These are phyloP conservation scores for Poecilia gillii DNA, from an alignment of 2,797 vertebrate genomes.

Conservation along the genomic window DNA sequence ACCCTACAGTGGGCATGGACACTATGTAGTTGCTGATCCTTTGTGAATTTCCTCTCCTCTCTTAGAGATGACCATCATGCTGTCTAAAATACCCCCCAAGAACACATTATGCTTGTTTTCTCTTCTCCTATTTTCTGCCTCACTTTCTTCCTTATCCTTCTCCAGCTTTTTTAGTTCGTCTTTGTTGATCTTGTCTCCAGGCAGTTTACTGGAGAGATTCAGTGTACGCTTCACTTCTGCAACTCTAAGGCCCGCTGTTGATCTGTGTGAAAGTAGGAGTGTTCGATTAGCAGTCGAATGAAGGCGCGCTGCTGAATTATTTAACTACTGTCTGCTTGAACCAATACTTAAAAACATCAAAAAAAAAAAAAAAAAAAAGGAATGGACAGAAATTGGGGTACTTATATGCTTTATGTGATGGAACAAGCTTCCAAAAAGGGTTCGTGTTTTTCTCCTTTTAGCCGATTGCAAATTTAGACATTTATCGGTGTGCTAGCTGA, in stretches of 20 bases:
- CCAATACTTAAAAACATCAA: conserved; percentile 13
- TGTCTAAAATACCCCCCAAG: conserved; percentile 29
- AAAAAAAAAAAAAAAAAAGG: background rate
- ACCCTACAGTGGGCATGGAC: background rate
- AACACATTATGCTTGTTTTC: background rate
- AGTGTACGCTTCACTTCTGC: conserved; percentile 35
- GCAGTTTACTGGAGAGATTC: conserved; percentile 39
- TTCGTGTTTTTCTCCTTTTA: no score
- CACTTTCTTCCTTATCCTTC: background rate
- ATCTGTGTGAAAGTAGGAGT: background rate
- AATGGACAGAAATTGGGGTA: conserved; percentile 8
- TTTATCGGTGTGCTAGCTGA: background rate
- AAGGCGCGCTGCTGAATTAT: conserved; percentile 54
- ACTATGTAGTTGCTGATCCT: conserved; percentile 15
- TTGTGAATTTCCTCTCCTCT: conserved; percentile 33
- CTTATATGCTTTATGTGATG: background rate
- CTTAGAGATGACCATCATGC: conserved; percentile 27
- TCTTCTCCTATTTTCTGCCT: background rate
- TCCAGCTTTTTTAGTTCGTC: conserved; percentile 12
- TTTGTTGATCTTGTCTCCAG: conserved; percentile 30
- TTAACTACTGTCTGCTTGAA: conserved; percentile 52
- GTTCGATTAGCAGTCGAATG: conserved; percentile 43
- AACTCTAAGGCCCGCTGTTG: conserved; percentile 8
- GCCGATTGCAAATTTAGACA: conserved; percentile 6
- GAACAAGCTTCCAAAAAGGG: background rate